These are phyloP conservation scores for Teleogryllus occipitalis DNA, from an alignment of 1,140 invertebrate species.

Conservation along the genomic window DNA sequence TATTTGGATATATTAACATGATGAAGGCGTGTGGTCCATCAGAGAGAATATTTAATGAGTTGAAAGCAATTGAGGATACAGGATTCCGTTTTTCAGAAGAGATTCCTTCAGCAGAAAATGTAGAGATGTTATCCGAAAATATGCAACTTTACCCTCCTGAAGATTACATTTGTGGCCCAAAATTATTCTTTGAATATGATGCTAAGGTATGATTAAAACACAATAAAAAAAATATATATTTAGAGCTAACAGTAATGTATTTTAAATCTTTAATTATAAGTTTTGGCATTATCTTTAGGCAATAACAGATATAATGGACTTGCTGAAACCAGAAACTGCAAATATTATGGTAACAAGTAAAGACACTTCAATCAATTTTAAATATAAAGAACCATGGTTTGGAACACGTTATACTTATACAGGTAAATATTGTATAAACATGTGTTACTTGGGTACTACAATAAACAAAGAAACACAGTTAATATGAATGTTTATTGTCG, in stretches of 20 bases:
- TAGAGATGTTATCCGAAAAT: slow-evolving; percentile 63
- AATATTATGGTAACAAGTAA: slow-evolving; percentile 17
- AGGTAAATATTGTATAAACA: slow-evolving; percentile 8
- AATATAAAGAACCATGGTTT: slow-evolving; percentile 53
- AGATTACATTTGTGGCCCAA: slow-evolving; percentile 67
- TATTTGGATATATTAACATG: slow-evolving; percentile 68
- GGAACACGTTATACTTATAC: slow-evolving; percentile 47
- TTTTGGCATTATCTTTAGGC: slow-evolving; percentile 12
- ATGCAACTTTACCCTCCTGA: slow-evolving; percentile 71
- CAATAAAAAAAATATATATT: neutral
- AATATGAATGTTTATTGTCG: slow-evolving; percentile 7
- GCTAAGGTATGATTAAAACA: slow-evolving; percentile 43
- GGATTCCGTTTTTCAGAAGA: slow-evolving; percentile 64
- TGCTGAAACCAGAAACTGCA: slow-evolving; percentile 11
- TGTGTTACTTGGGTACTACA: neutral
- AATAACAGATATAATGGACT: slow-evolving; percentile 13
- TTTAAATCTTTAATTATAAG: neutral
- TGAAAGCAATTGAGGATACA: slow-evolving; percentile 61
- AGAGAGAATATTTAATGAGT: slow-evolving; percentile 64
- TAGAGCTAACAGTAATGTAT: neutral
- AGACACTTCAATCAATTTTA: slow-evolving; percentile 1
- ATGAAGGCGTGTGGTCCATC: slow-evolving; percentile 50
- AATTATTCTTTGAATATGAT: slow-evolving; percentile 70
- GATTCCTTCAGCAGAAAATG: slow-evolving; percentile 61
- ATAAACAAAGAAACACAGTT: neutral